These are phyloP conservation scores for Sus scrofa DNA, from an alignment of 2,113 vertebrate species.

Conservation along the genomic window DNA sequence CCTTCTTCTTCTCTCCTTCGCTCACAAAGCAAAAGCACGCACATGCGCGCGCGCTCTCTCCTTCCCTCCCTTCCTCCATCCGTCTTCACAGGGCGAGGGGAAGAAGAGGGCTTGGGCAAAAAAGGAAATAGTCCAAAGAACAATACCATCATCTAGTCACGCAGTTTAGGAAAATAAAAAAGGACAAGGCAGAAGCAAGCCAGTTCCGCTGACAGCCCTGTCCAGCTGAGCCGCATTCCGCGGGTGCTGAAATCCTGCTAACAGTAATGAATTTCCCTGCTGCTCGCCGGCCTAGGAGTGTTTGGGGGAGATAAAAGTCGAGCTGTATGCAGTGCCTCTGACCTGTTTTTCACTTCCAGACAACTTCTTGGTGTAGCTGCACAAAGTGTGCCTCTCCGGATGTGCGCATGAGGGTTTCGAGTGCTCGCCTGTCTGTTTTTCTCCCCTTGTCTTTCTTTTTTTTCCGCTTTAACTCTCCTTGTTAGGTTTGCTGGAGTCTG, in stretches of 20 bases:
- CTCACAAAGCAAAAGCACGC: background rate
- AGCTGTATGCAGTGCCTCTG: background rate
- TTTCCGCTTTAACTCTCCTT: background rate
- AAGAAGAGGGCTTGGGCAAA: background rate
- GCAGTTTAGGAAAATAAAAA: background rate
- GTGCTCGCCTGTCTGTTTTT: background rate
- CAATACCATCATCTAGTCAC: background rate
- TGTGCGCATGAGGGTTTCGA: background rate
- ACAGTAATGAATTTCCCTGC: background rate
- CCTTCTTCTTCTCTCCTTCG: background rate
- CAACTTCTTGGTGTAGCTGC: constrained; percentile 5
- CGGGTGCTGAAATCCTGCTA: background rate
- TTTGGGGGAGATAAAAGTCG: constrained; percentile 46
- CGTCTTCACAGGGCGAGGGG: background rate
- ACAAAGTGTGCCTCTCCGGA: background rate
- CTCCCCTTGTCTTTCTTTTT: no score
- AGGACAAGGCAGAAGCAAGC: background rate
- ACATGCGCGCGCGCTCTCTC: background rate
- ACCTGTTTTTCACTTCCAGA: background rate
- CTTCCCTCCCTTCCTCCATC: background rate
- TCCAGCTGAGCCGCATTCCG: background rate
- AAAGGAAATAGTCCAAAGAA: background rate
- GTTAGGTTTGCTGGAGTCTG: background rate
- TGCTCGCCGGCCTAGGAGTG: background rate
- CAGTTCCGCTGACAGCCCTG: background rate